Percentiles rank a stretch among this genome's conserved stretches.
phyloP scores from a whole-genome alignment of 2,797 vertebrate genomes.

The Serranus cabrilla region DNA sequence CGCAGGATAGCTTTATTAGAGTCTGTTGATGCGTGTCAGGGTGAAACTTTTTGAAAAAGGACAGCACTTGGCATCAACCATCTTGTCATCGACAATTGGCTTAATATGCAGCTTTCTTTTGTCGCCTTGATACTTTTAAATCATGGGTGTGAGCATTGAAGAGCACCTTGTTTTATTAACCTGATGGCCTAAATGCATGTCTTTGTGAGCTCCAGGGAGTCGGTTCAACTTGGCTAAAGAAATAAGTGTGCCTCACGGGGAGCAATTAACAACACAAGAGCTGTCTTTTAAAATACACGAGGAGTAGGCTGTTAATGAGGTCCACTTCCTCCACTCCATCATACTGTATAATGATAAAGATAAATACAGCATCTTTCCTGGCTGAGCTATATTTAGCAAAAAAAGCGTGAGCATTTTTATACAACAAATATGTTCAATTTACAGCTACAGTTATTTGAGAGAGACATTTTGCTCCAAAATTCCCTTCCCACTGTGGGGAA shows the following conservation, averaged over 20 bases:
- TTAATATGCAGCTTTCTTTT: neutral
- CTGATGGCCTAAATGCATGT: conserved; percentile 20
- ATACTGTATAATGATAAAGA: neutral
- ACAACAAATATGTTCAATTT: conserved; percentile 11
- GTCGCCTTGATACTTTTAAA: conserved; percentile 9
- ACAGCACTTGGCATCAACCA: neutral
- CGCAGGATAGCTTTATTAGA: too few relatives aligned
- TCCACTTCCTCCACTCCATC: conserved; percentile 8
- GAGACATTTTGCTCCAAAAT: conserved; percentile 18
- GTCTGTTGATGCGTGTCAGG: too few relatives aligned
- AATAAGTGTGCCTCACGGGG: conserved; percentile 55
- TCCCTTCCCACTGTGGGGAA: conserved; percentile 56
- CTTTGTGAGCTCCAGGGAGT: conserved; percentile 18
- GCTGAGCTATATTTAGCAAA: neutral
- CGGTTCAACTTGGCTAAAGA: conserved; percentile 30
- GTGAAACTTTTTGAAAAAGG: too few relatives aligned
- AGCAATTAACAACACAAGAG: conserved; percentile 63
- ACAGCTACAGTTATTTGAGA: neutral
- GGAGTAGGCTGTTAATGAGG: conserved; percentile 43
- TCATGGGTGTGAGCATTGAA: neutral
- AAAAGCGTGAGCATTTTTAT: neutral
- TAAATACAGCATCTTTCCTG: neutral
- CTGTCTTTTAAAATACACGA: conserved; percentile 41
- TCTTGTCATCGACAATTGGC: conserved; percentile 18
- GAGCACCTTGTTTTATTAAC: conserved; percentile 24